These are phyloP conservation scores for Pao palembangensis DNA, from an alignment of 2,113 vertebrate species.

Conservation along the genomic window DNA sequence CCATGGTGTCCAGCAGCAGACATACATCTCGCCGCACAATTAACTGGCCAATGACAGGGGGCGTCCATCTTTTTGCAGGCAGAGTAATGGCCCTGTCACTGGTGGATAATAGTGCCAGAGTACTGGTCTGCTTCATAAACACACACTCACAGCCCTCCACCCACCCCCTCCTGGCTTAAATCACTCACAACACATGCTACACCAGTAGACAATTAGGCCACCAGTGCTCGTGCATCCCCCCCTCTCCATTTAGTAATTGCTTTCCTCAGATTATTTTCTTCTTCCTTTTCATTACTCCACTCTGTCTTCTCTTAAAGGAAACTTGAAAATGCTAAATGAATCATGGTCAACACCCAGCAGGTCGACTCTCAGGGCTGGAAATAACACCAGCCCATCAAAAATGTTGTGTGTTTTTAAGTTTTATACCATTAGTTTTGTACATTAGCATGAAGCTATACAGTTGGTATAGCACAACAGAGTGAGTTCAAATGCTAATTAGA, in stretches of 20 bases:
- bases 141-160: constrained; percentile 48
- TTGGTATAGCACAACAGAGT: no score
- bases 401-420: no score
- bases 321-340: no score
- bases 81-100: constrained; percentile 96
- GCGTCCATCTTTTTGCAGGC: constrained; percentile 90
- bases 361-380: no score
- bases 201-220: constrained; percentile 49
- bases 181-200: constrained; percentile 59
- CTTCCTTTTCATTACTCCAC: constrained; percentile 1
- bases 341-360: no score
- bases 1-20: constrained; percentile 84
- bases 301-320: not conserved
- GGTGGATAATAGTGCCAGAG: constrained; percentile 87
- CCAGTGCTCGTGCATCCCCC: constrained; percentile 65
- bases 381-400: no score
- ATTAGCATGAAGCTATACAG: no score
- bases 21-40: constrained; percentile 96
- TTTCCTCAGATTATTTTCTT: constrained; percentile 18
- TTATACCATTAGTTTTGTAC: no score
- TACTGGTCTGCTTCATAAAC: constrained; percentile 73
- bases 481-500: no score
- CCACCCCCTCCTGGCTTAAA: constrained; percentile 53
- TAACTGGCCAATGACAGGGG: constrained; percentile 90
- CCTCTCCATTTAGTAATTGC: constrained; percentile 14